A percentile compares a stretch with the other conserved stretches of the same genome.
Evolutionary conservation across 2,113 vertebrate species (phyloP).

Genomic region (Festucalex cinctus): DNA sequence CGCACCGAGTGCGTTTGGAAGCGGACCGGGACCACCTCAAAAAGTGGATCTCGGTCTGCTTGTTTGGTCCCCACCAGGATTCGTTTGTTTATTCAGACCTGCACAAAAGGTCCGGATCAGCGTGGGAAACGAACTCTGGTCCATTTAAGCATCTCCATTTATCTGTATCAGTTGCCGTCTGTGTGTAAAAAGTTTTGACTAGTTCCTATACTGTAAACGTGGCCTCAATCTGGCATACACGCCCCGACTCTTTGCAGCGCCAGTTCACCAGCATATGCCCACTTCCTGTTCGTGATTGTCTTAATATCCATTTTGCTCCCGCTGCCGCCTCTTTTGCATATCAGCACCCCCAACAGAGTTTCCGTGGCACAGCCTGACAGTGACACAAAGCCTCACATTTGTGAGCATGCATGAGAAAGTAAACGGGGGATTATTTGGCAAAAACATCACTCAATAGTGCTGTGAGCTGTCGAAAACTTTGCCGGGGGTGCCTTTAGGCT

Average conservation of each 20-base stretch:
- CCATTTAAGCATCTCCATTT: too few relatives aligned
- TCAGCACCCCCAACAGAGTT: not conserved
- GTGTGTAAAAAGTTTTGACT: not conserved
- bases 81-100: too few relatives aligned
- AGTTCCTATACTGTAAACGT: not conserved
- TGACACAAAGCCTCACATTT: not conserved
- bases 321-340: not conserved
- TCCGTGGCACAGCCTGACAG: not conserved
- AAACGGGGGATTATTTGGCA: constrained; percentile 1
- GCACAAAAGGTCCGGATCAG: too few relatives aligned
- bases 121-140: too few relatives aligned
- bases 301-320: not conserved
- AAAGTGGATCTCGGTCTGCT: too few relatives aligned
- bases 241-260: not conserved
- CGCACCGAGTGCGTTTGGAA: too few relatives aligned
- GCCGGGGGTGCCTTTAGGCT: not conserved
- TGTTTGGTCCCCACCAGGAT: too few relatives aligned
- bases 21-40: too few relatives aligned
- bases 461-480: constrained; percentile 1
- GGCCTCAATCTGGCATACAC: not conserved
- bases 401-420: constrained; percentile 2
- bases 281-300: not conserved
- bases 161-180: not conserved
- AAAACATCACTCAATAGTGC: constrained; percentile 2
- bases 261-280: not conserved